Percentiles rank a stretch among this genome's conserved stretches.
phyloP scores from a whole-genome alignment of 2,888 invertebrate species.

The Metacarcinus magister region DNA sequence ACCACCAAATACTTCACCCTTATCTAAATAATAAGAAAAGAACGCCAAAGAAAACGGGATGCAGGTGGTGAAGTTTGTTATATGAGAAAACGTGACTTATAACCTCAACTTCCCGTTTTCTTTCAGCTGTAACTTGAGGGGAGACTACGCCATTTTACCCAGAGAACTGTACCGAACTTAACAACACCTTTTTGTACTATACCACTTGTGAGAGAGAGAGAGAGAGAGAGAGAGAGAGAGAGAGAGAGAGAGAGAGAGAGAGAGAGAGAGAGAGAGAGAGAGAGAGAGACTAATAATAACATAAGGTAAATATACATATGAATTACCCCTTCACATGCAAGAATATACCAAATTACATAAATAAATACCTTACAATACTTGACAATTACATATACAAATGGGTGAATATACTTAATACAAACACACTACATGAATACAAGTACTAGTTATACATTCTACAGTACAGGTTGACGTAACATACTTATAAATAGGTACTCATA shows the following conservation, averaged over 20 bases:
- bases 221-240: slow-evolving; percentile 26
- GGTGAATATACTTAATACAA: neutral
- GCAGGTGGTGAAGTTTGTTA: slow-evolving; percentile 36
- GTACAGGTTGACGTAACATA: neutral
- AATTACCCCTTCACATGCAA: neutral
- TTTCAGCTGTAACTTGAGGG: neutral
- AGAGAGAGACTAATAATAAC: slow-evolving; percentile 30
- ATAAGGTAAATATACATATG: neutral
- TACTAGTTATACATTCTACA: neutral
- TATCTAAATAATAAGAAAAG: neutral
- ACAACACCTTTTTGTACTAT: too few species aligned
- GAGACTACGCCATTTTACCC: neutral
- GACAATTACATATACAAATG: neutral
- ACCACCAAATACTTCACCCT: neutral
- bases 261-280: slow-evolving; percentile 60
- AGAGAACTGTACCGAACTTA: too few species aligned
- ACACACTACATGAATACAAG: neutral
- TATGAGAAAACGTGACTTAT: slow-evolving; percentile 38
- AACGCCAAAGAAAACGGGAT: slow-evolving; percentile 41
- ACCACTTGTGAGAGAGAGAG: neutral
- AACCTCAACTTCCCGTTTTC: slow-evolving; percentile 34
- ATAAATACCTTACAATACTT: slow-evolving; percentile 6
- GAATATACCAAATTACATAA: neutral
- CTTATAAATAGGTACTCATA: neutral
- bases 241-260: slow-evolving; percentile 22